A percentile compares a stretch with the other conserved stretches of the same genome.
Conservation (phyloP, 2,113 vertebrate genomes). For the Oncorhynchus tshawytscha region DNA sequence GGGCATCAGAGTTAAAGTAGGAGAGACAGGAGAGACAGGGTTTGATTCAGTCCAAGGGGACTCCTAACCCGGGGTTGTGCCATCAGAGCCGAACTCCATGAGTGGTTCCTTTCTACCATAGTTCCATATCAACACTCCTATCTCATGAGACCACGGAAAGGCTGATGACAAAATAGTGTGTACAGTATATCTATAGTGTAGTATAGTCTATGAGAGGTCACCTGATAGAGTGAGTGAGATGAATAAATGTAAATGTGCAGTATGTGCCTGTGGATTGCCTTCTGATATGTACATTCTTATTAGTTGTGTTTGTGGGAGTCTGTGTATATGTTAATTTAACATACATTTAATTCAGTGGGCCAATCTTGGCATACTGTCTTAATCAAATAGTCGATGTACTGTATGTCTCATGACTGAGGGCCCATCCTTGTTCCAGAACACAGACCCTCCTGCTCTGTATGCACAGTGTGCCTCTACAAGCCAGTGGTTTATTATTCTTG, state of each 20-base stretch:
- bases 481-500: slow-evolving; percentile 82
- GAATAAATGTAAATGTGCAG: no score
- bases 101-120: neutral
- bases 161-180: neutral
- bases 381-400: neutral
- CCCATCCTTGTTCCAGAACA: slow-evolving; percentile 6
- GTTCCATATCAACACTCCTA: neutral
- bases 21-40: slow-evolving; percentile 32
- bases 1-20: slow-evolving; percentile 38
- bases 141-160: neutral
- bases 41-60: slow-evolving; percentile 56
- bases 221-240: neutral
- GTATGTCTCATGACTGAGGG: slow-evolving; percentile 23
- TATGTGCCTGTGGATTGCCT: no score
- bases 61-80: slow-evolving; percentile 17
- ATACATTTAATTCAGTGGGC: no score
- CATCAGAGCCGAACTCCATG: slow-evolving; percentile 36
- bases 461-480: slow-evolving; percentile 39
- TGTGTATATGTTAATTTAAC: neutral
- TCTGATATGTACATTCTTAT: neutral
- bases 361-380: neutral
- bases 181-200: neutral
- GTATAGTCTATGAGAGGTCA: neutral
- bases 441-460: slow-evolving; percentile 20
- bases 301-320: neutral